Evolutionary conservation across 2,797 vertebrate species (phyloP).

Genomic region (Malacoctenus gilli): DNA sequence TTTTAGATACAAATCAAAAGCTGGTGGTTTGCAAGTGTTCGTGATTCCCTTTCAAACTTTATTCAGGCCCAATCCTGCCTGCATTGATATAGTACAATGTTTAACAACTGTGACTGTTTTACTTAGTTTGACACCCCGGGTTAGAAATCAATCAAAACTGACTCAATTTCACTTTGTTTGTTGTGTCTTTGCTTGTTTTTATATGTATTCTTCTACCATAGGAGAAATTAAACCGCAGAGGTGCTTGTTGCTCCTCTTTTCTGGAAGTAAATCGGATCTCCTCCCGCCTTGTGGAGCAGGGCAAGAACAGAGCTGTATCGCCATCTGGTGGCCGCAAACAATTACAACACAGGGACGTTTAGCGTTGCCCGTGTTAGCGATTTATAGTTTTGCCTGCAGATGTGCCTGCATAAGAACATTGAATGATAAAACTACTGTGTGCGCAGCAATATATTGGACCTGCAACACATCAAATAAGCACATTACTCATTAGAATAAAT

Average conservation of each 20-base stretch:
- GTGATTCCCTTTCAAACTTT: no score
- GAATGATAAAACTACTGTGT: conserved; percentile 11
- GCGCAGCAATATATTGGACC: background rate
- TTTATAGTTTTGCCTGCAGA: conserved; percentile 14
- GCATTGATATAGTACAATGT: no score
- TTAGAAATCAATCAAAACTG: no score
- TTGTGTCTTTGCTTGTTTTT: no score
- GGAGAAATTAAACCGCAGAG: conserved; percentile 1
- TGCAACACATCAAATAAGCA: conserved; percentile 4
- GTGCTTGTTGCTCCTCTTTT: conserved; percentile 25
- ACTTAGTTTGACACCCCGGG: no score
- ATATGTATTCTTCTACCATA: no score
- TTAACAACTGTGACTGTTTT: no score
- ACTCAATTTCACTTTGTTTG: no score
- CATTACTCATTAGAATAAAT: conserved; percentile 4
- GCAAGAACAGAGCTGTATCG: conserved; percentile 79
- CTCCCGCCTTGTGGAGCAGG: background rate
- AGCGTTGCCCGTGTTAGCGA: background rate
- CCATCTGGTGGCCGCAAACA: conserved; percentile 80
- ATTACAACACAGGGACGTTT: conserved; percentile 8
- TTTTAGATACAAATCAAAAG: no score
- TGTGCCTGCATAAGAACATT: background rate
- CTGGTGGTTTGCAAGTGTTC: no score
- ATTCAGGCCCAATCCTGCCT: no score
- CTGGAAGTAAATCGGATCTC: conserved; percentile 10